phyloP scores from a whole-genome alignment of 2,888 invertebrate species.

The Melieria picta region DNA sequence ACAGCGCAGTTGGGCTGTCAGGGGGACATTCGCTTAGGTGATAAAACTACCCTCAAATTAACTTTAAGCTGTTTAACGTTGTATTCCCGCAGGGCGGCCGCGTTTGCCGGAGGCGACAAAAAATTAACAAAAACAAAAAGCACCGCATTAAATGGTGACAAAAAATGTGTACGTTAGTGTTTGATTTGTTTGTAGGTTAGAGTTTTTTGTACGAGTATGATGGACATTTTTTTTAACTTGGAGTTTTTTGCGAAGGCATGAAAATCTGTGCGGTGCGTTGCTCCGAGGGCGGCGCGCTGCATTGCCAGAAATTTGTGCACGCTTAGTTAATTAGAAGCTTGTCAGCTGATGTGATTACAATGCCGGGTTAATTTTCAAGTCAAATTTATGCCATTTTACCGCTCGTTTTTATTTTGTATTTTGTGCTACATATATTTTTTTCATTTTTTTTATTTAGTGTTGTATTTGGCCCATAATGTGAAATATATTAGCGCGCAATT shows the following conservation, averaged over 20 bases:
- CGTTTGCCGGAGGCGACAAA: slow-evolving; percentile 13
- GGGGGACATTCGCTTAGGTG: slow-evolving; percentile 39
- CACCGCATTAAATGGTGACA: slow-evolving; percentile 23
- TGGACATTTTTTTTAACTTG: too few species aligned
- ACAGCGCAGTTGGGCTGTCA: neutral
- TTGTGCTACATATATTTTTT: slow-evolving; percentile 9
- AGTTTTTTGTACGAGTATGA: neutral
- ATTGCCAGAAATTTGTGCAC: too few species aligned
- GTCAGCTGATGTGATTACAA: slow-evolving; percentile 34
- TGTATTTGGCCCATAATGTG: neutral
- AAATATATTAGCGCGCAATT: slow-evolving; percentile 37
- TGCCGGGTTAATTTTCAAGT: slow-evolving; percentile 33
- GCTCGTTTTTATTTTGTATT: slow-evolving; percentile 7
- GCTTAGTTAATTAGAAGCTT: slow-evolving; percentile 42
- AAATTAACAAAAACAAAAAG: slow-evolving; percentile 25
- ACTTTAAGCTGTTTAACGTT: slow-evolving; percentile 35
- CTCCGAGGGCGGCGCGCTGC: too few species aligned
- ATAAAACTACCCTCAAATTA: slow-evolving; percentile 47
- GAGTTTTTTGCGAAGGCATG: too few species aligned
- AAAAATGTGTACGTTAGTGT: slow-evolving; percentile 36
- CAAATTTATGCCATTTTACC: slow-evolving; percentile 20
- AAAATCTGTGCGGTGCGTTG: too few species aligned
- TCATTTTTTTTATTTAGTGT: too few species aligned
- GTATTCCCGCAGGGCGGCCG: slow-evolving; percentile 39
- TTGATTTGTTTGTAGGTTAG: slow-evolving; percentile 32